phyloP scores from a whole-genome alignment of 2,888 invertebrate species.

The Folsomia candida region DNA sequence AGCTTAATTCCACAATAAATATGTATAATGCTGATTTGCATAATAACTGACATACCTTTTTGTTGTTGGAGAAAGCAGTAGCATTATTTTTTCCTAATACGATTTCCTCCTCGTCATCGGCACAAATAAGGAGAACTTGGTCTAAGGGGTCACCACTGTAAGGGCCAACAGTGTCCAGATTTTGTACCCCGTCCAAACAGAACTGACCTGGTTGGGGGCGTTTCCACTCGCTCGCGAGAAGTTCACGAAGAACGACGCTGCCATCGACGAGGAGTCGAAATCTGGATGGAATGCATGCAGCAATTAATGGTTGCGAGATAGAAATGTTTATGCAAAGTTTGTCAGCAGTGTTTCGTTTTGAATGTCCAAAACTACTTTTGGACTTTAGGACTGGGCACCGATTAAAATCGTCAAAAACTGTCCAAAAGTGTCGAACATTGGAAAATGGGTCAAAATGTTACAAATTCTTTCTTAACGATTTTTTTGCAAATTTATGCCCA shows the following conservation, averaged over 20 bases:
- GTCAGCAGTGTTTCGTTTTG: too few relatives aligned
- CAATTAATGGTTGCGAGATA: too few relatives aligned
- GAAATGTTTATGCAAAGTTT: too few relatives aligned
- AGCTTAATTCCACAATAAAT: background rate
- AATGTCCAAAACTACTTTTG: too few relatives aligned
- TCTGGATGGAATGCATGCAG: constrained; percentile 8
- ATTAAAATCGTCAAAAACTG: too few relatives aligned
- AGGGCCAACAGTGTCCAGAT: background rate
- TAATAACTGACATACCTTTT: background rate
- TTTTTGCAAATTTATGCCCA: too few relatives aligned
- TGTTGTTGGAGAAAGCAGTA: background rate
- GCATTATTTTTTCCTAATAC: background rate
- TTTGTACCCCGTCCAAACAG: constrained; percentile 34
- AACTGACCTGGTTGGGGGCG: constrained; percentile 13
- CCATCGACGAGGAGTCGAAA: constrained; percentile 31
- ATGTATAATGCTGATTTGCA: background rate
- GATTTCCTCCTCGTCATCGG: too few relatives aligned
- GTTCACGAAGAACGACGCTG: constrained; percentile 28
- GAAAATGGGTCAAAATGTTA: too few relatives aligned
- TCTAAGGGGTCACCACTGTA: constrained; percentile 20
- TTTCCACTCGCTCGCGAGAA: constrained; percentile 21
- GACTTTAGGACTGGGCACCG: too few relatives aligned
- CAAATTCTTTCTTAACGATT: too few relatives aligned
- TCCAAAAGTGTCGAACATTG: too few relatives aligned
- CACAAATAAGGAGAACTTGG: constrained; percentile 25